Conservation (phyloP, 2,888 invertebrate species). For the Hyposoter didymator region DNA sequence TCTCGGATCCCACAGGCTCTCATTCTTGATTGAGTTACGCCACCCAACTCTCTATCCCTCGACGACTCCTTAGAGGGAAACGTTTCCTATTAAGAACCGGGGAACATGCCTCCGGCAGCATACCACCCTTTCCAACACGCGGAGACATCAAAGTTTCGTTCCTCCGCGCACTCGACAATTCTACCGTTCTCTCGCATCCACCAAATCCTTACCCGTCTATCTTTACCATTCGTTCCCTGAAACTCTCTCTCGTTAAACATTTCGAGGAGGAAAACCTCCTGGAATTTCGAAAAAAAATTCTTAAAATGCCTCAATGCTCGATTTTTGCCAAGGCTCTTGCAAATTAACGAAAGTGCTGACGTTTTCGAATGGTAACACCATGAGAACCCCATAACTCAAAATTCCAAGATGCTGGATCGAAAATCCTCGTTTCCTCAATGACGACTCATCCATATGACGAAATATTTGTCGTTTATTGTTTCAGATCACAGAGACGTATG, state of each 20-base stretch:
- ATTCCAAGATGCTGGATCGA: background rate
- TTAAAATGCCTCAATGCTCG: background rate
- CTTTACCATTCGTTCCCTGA: background rate
- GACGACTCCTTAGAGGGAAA: slow-evolving; percentile 76
- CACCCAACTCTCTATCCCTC: slow-evolving; percentile 68
- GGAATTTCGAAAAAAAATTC: background rate
- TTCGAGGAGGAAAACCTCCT: background rate
- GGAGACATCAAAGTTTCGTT: slow-evolving; percentile 80
- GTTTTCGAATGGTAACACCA: background rate
- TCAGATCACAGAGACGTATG: slow-evolving; percentile 98
- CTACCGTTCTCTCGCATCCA: slow-evolving; percentile 53
- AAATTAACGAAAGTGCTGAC: background rate
- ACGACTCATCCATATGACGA: background rate
- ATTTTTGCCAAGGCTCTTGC: background rate
- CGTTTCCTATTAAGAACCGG: slow-evolving; percentile 80
- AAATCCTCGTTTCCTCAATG: background rate
- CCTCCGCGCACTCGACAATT: slow-evolving; percentile 72
- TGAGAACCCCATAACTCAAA: background rate
- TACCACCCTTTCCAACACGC: slow-evolving; percentile 70
- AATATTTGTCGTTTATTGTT: slow-evolving; percentile 77
- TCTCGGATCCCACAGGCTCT: slow-evolving; percentile 74
- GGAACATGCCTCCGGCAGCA: slow-evolving; percentile 76
- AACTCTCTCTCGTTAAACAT: slow-evolving; percentile 4
- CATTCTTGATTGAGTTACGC: slow-evolving; percentile 81
- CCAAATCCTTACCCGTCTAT: slow-evolving; percentile 1